A percentile compares a stretch with the other conserved stretches of the same genome.
phyloP scores from a whole-genome alignment of 2,113 vertebrate species.

The Takifugu flavidus region DNA sequence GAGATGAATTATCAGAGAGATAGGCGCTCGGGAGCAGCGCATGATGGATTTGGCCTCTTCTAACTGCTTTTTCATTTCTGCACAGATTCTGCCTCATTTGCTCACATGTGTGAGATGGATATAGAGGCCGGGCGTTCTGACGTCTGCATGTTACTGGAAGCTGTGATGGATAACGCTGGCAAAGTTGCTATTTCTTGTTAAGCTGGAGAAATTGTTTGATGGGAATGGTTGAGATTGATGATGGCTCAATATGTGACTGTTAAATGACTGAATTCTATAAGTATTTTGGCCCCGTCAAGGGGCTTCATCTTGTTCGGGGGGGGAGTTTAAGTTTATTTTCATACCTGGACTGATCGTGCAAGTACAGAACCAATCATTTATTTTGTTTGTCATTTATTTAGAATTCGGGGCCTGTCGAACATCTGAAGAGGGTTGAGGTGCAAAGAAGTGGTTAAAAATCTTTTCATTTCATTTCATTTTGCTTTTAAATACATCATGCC shows the following conservation, averaged over 20 bases:
- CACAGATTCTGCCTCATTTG: constrained; percentile 53
- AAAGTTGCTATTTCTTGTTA: constrained; percentile 32
- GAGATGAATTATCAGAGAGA: constrained; percentile 53
- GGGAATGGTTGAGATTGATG: constrained; percentile 23
- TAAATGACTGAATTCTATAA: constrained; percentile 17
- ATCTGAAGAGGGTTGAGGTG: too few relatives aligned
- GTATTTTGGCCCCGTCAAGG: neutral
- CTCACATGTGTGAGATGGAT: constrained; percentile 33
- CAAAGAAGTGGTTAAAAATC: too few relatives aligned
- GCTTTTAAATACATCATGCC: neutral
- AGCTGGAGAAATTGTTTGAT: constrained; percentile 20
- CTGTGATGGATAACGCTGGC: constrained; percentile 33
- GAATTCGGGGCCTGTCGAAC: too few relatives aligned
- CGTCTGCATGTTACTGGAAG: constrained; percentile 6
- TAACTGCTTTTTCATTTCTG: constrained; percentile 56
- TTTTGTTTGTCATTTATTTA: too few relatives aligned
- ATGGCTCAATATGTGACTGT: constrained; percentile 9
- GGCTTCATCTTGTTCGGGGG: constrained; percentile 1
- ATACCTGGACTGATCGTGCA: too few relatives aligned
- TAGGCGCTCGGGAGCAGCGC: constrained; percentile 4
- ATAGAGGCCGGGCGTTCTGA: constrained; percentile 10
- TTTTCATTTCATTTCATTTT: neutral
- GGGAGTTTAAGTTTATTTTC: too few relatives aligned
- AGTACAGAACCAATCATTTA: too few relatives aligned
- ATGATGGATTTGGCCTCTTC: constrained; percentile 57